These are phyloP conservation scores for Cheilosia variabilis DNA, from an alignment of 2,888 invertebrate species.

Conservation along the genomic window DNA sequence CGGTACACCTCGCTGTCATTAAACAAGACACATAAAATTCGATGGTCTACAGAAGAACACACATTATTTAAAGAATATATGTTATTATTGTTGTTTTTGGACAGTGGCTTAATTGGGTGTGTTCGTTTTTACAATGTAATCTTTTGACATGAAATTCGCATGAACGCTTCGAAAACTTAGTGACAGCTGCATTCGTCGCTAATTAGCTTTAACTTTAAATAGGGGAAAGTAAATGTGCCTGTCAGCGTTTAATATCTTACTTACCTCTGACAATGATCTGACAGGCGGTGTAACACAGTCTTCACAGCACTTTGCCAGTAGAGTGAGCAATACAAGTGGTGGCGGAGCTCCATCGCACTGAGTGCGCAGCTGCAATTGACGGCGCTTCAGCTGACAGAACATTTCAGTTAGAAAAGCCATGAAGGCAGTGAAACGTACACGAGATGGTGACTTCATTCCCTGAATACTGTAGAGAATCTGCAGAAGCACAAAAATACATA, in stretches of 20 bases:
- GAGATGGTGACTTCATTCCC: conserved; percentile 85
- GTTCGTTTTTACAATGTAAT: no score
- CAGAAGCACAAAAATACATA: conserved; percentile 1
- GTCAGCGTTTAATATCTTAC: conserved; percentile 72
- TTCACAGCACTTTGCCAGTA: conserved; percentile 95
- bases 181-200: no score
- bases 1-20: no score
- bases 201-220: no score
- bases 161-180: no score
- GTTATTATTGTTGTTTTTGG: no score
- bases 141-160: no score
- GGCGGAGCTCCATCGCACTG: conserved; percentile 87
- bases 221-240: not conserved
- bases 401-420: conserved; percentile 96
- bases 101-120: no score
- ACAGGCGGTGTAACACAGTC: conserved; percentile 93
- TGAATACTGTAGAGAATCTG: conserved; percentile 82
- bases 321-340: conserved; percentile 90
- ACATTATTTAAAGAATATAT: no score
- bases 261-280: conserved; percentile 91
- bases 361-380: conserved; percentile 85
- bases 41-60: no score
- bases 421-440: conserved; percentile 91
- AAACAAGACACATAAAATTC: no score
- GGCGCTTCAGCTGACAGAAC: conserved; percentile 92